phyloP scores from a whole-genome alignment of 1,140 invertebrate species.

The Proales similis region DNA sequence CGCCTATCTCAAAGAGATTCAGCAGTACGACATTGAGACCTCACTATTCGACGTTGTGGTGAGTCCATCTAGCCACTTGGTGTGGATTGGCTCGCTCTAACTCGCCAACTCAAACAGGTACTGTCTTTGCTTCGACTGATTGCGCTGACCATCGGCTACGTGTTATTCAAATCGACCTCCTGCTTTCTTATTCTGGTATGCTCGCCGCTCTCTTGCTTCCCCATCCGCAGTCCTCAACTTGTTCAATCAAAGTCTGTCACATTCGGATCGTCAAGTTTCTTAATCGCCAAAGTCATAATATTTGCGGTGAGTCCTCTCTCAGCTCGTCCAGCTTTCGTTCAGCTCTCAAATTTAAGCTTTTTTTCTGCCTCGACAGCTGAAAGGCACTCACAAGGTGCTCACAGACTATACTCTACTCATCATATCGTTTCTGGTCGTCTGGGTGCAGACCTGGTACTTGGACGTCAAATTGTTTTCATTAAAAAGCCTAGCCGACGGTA shows the following conservation, averaged over 20 bases:
- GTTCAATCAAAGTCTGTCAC: constrained; percentile 11
- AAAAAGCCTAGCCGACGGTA: too few species aligned
- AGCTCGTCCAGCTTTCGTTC: neutral
- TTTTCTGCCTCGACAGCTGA: neutral
- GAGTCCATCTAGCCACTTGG: neutral
- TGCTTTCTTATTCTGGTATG: neutral
- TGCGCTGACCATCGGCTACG: constrained; percentile 4
- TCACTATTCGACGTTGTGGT: constrained; percentile 30
- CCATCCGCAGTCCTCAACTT: too few species aligned
- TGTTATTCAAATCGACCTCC: neutral
- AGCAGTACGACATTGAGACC: constrained; percentile 24
- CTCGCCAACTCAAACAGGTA: constrained; percentile 5
- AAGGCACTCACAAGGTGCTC: constrained; percentile 21
- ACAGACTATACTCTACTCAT: constrained; percentile 28
- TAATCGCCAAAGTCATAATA: constrained; percentile 30
- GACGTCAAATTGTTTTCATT: constrained; percentile 36
- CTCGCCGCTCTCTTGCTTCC: too few species aligned
- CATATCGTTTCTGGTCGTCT: constrained; percentile 23
- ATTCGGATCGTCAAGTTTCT: constrained; percentile 21
- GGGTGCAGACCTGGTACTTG: constrained; percentile 20
- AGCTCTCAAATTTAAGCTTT: neutral
- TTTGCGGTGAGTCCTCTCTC: constrained; percentile 14
- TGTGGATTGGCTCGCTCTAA: neutral
- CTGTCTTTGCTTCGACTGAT: neutral
- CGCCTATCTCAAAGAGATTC: constrained; percentile 9